phyloP scores from a whole-genome alignment of 2,797 vertebrate species.

The Steatocranus sp. region DNA sequence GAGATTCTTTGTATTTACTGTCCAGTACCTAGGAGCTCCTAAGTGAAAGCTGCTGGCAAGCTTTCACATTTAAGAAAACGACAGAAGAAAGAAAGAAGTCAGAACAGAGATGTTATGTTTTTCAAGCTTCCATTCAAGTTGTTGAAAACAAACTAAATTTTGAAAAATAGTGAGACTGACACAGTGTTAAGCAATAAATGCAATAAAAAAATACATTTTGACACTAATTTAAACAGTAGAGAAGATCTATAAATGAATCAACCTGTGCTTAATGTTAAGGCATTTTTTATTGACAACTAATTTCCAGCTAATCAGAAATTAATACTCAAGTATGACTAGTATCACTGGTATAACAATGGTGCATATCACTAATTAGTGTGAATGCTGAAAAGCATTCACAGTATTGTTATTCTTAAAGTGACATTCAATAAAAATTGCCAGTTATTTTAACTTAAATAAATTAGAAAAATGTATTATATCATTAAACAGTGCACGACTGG shows the following conservation, averaged over 20 bases:
- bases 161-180: not conserved
- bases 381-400: not conserved
- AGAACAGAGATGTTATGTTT: not conserved
- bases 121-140: not conserved
- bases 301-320: not conserved
- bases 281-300: not conserved
- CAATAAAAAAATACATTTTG: not conserved
- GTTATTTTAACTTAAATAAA: not conserved
- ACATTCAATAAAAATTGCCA: not conserved
- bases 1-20: not conserved
- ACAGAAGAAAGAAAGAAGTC: not conserved
- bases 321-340: not conserved
- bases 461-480: not conserved
- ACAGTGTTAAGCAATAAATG: not conserved
- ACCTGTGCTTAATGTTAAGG: not conserved
- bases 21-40: not conserved
- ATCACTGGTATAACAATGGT: not conserved
- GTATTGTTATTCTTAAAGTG: not conserved
- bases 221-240: not conserved
- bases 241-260: not conserved
- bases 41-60: not conserved
- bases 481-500: not conserved
- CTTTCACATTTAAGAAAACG: not conserved
- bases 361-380: not conserved
- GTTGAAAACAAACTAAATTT: not conserved